Evolutionary conservation across 2,113 vertebrate species (phyloP), one percentile per base, ranked within the genome.

Genomic region (Desmodus rotundus): DNA sequence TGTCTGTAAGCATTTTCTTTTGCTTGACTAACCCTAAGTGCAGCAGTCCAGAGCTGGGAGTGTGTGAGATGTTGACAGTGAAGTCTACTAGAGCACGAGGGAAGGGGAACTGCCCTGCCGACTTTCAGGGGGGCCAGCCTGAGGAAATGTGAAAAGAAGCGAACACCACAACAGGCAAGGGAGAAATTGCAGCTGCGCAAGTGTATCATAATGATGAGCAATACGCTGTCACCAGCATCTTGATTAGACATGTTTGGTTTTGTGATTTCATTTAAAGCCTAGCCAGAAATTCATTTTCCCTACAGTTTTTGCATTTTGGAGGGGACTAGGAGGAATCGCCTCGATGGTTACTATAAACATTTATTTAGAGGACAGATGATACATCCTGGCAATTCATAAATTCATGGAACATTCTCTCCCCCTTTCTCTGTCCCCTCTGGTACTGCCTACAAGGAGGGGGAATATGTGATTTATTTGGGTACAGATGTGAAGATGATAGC

Each of bases 171-270:
- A 9, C 0, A 7, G 61, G 67, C 4, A 41, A 68, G 54, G 83
- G 67, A 33, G 84, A 85, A 72, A 85, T 73, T 2, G n/a, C 47
- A 68, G 87, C 38, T 33, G 3, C 58, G 13, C 70, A 54, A 45
- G 65, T 17, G 19, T 16, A 16, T 22, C 0, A 0, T 33, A 72
- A 84, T 17, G 41, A 77, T 63, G 90, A 96, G 65, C 1, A 0
- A 85, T 82, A 90, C 56, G 87, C 90, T 73, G 81, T 81, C 63
- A 26, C 31, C 5, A 17, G 80, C 76, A 56, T 94, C 85, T 45
- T 93, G 84, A 96, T 88, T 84, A 91, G 96, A 72, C 36, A 61
- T 31, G 52, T n/a, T 89, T 95, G 91, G 50, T 76, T 97, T 89
- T 67, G 82, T 58, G 80, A 93, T 93, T 92, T 87, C 56, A 74